These are phyloP conservation scores for Chrysocyon brachyurus DNA, from an alignment of 2,797 vertebrate genomes.

Conservation along the genomic window DNA sequence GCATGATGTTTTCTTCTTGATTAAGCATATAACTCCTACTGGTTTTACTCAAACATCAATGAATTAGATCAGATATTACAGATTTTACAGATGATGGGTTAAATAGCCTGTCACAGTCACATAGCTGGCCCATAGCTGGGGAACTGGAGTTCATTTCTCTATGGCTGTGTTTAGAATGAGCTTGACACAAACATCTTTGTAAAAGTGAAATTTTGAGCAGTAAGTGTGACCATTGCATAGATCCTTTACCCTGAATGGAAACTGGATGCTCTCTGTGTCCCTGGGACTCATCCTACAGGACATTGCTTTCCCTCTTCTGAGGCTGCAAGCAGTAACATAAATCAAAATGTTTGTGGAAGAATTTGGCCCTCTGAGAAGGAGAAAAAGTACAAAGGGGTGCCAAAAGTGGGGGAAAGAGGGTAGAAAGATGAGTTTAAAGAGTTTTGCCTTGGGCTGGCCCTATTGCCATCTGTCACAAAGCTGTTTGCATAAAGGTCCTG, in stretches of 20 bases:
- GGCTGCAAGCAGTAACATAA: not conserved
- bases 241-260: not conserved
- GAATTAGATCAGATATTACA: constrained; percentile 23
- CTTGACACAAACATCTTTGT: not conserved
- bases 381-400: not conserved
- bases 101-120: not conserved
- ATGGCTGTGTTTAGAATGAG: not conserved
- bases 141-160: not conserved
- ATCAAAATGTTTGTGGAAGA: not conserved
- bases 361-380: not conserved
- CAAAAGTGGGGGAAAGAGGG: not conserved
- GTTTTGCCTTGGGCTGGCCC: not conserved
- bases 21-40: constrained; percentile 22
- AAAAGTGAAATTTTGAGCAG: not conserved
- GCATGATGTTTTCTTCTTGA: constrained; percentile 26
- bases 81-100: not conserved
- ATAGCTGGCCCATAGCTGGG: not conserved
- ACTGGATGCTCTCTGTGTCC: not conserved
- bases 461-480: not conserved
- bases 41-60: constrained; percentile 17
- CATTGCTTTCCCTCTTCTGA: not conserved
- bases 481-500: not conserved
- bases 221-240: not conserved
- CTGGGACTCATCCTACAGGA: not conserved
- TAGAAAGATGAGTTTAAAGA: constrained; percentile 1